phyloP scores from a whole-genome alignment of 2,888 invertebrate species.

The Diarsia mendica region DNA sequence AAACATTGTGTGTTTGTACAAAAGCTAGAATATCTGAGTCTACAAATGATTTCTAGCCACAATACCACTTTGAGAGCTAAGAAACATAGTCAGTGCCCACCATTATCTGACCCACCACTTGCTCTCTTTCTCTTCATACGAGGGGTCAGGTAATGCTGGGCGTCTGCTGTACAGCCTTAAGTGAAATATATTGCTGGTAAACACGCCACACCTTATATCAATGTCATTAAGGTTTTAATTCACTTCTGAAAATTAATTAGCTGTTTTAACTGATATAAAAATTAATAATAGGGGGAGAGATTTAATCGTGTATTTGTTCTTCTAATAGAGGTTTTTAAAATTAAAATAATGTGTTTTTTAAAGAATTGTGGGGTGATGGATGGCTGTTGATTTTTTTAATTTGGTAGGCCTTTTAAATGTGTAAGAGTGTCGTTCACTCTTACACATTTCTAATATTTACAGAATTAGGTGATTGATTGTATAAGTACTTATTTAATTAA shows the following conservation, averaged over 20 bases:
- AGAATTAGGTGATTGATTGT: constrained; percentile 16
- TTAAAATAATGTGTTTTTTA: neutral
- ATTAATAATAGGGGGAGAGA: constrained; percentile 19
- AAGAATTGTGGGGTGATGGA: constrained; percentile 9
- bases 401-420: neutral
- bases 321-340: constrained; percentile 2
- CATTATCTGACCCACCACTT: too few relatives aligned
- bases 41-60: constrained; percentile 44
- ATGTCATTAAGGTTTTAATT: constrained; percentile 63
- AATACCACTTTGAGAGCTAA: constrained; percentile 43
- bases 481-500: neutral
- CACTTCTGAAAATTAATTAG: constrained; percentile 58
- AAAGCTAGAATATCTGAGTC: constrained; percentile 30
- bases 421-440: neutral
- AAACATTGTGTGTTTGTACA: constrained; percentile 10
- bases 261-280: constrained; percentile 43
- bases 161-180: constrained; percentile 34
- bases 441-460: neutral
- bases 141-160: too few relatives aligned
- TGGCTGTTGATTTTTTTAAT: constrained; percentile 10
- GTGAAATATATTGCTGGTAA: constrained; percentile 59
- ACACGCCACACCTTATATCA: constrained; percentile 65
- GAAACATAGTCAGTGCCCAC: constrained; percentile 30
- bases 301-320: constrained; percentile 33
- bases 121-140: too few relatives aligned